A percentile compares a stretch with the other conserved stretches of the same genome.
phyloP scores from a whole-genome alignment of 2,888 invertebrate genomes.

The Heliconius hortense region DNA sequence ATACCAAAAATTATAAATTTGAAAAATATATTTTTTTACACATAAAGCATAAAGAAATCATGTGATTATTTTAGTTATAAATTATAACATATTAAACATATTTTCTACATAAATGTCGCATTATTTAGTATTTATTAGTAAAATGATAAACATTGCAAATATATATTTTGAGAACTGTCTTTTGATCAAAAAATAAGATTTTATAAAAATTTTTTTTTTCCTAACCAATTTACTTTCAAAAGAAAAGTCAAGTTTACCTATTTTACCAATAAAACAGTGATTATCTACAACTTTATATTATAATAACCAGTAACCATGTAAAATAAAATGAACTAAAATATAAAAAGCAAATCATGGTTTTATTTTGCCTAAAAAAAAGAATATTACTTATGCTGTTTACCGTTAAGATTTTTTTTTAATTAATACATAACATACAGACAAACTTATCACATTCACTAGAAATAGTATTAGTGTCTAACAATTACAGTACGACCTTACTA shows the following conservation, averaged over 20 bases:
- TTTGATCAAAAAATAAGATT: no score
- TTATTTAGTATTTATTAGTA: background rate
- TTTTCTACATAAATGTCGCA: background rate
- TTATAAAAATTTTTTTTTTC: no score
- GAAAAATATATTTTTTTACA: no score
- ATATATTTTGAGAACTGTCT: background rate
- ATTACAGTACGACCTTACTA: background rate
- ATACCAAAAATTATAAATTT: background rate
- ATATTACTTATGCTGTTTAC: no score
- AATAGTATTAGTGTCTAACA: background rate
- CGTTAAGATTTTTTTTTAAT: background rate
- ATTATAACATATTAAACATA: background rate
- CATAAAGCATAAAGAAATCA: background rate
- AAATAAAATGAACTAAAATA: background rate
- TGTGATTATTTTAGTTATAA: background rate
- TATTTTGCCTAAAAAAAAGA: background rate
- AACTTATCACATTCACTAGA: background rate
- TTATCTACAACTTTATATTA: background rate
- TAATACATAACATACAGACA: background rate
- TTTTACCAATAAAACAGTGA: slow-evolving; percentile 1
- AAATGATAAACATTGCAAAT: background rate
- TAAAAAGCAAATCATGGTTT: background rate
- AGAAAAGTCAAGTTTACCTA: background rate
- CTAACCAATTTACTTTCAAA: background rate
- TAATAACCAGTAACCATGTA: background rate